Evolutionary conservation across 2,113 vertebrate genomes (phyloP).

Genomic region (Parotia lawesii): DNA sequence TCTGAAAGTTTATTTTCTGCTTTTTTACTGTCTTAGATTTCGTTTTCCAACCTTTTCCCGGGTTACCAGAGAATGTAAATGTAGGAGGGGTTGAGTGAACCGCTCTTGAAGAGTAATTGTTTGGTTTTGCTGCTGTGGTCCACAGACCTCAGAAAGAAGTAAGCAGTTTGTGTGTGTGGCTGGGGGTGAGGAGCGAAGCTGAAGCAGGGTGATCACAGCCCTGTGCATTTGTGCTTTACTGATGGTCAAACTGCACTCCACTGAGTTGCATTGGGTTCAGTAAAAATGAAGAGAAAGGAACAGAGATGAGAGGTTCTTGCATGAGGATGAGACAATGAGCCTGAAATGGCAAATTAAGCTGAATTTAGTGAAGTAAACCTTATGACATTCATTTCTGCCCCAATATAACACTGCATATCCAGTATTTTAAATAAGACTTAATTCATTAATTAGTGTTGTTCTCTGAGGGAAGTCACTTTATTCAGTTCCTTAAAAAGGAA

Average conservation of each 20-base stretch:
- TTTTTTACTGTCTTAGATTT: neutral
- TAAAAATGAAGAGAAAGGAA: neutral
- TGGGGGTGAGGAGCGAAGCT: neutral
- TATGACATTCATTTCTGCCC: neutral
- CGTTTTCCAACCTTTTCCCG: neutral
- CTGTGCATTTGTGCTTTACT: rapidly evolving
- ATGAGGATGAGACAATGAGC: neutral
- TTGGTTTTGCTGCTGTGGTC: conserved; percentile 2
- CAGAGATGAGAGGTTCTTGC: neutral
- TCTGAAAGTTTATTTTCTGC: neutral
- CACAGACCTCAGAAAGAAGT: neutral
- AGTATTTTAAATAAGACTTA: neutral
- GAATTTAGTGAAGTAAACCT: neutral
- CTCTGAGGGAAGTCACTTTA: neutral
- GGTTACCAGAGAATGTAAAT: neutral
- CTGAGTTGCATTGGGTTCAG: neutral
- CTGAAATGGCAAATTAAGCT: neutral
- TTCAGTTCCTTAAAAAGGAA: neutral
- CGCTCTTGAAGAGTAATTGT: neutral
- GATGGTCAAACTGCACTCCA: rapidly evolving
- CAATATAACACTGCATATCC: neutral
- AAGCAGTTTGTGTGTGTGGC: neutral
- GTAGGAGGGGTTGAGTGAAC: neutral
- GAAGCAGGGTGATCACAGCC: neutral
- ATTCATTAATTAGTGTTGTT: neutral